Evolutionary conservation across 2,888 invertebrate genomes (phyloP).

Genomic region (Helleia helle): DNA sequence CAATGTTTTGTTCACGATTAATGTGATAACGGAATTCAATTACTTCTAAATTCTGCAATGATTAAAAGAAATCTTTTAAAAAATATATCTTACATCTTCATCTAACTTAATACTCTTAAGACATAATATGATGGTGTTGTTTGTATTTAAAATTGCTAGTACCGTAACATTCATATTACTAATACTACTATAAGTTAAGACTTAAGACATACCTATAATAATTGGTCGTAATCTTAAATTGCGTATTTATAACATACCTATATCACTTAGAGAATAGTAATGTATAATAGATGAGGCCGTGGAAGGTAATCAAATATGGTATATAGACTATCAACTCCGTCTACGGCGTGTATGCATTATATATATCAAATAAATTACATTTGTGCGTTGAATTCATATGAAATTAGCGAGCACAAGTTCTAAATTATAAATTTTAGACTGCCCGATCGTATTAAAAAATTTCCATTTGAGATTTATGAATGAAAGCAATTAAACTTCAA

Average conservation of each 20-base stretch:
- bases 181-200: no score
- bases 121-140: no score
- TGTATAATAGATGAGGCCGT: slow-evolving; percentile 5
- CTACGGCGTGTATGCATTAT: neutral
- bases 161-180: no score
- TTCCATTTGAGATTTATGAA: no score
- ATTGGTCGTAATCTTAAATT: neutral
- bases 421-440: neutral
- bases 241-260: no score
- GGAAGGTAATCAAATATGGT: slow-evolving; percentile 2
- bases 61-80: no score
- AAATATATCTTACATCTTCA: no score
- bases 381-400: neutral
- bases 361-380: slow-evolving; percentile 1
- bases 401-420: slow-evolving; percentile 1
- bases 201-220: neutral
- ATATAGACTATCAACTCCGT: slow-evolving; percentile 2
- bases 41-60: no score
- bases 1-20: no score
- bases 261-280: slow-evolving; percentile 2
- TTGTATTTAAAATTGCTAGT: neutral
- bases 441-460: neutral
- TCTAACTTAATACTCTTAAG: no score
- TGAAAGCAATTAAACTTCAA: no score
- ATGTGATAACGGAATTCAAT: no score